Conservation (phyloP, 2,113 vertebrate species). For the Ia io region DNA sequence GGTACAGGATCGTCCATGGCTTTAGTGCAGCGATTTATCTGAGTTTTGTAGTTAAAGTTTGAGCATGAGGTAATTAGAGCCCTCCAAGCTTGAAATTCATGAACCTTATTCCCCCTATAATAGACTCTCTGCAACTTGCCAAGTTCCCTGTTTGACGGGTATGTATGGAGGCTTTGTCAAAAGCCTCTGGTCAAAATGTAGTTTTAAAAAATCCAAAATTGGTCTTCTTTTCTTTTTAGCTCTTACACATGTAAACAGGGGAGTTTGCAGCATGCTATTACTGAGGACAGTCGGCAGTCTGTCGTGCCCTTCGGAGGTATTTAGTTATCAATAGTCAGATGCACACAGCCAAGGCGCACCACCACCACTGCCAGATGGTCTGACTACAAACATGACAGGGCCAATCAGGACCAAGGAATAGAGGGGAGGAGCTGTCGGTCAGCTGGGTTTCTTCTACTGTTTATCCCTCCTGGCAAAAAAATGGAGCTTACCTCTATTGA, state of each 20-base stretch:
- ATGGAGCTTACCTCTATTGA: background rate
- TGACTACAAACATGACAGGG: slow-evolving; percentile 59
- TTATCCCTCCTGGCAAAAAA: background rate
- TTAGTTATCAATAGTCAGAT: slow-evolving; percentile 70
- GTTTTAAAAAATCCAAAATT: slow-evolving; percentile 64
- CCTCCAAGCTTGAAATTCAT: slow-evolving; percentile 81
- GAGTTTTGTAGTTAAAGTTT: slow-evolving; percentile 82
- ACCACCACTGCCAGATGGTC: slow-evolving; percentile 76
- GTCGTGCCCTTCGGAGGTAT: slow-evolving; percentile 73
- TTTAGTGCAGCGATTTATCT: slow-evolving; percentile 81
- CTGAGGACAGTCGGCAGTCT: slow-evolving; percentile 6
- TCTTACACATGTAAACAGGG: slow-evolving; percentile 62
- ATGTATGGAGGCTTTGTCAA: slow-evolving; percentile 56
- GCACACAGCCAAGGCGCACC: slow-evolving; percentile 50
- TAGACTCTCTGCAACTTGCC: slow-evolving; percentile 53
- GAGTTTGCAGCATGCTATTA: slow-evolving; percentile 26
- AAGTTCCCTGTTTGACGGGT: slow-evolving; percentile 63
- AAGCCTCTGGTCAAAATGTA: slow-evolving; percentile 62
- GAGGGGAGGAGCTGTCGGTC: slow-evolving; percentile 49
- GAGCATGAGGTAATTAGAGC: slow-evolving; percentile 80
- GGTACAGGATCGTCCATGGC: slow-evolving; percentile 72
- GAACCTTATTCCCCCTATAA: slow-evolving; percentile 69
- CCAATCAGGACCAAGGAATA: slow-evolving; percentile 55
- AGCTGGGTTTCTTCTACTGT: background rate
- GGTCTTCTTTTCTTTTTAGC: slow-evolving; percentile 62